These are phyloP conservation scores for Morinoia aosen DNA, from an alignment of 2,888 invertebrate species.

Conservation along the genomic window DNA sequence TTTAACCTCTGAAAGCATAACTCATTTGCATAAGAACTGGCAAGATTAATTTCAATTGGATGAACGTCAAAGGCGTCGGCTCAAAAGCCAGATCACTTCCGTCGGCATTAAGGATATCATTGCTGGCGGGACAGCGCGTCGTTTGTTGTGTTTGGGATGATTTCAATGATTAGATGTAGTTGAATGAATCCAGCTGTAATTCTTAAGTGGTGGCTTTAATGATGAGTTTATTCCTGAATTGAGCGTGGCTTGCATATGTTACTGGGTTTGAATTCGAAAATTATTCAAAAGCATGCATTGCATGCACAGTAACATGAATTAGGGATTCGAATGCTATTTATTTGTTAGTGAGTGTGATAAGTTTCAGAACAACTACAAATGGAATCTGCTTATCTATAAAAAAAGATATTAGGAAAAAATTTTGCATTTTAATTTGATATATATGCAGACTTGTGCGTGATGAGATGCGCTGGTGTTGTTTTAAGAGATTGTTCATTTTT, in stretches of 20 bases:
- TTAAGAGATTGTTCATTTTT: too few species aligned
- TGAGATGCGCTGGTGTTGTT: too few species aligned
- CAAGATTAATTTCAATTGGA: background rate
- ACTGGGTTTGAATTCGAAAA: background rate
- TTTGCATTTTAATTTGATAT: too few species aligned
- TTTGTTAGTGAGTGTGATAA: too few species aligned
- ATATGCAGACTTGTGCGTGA: too few species aligned
- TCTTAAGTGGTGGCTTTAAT: background rate
- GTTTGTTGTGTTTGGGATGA: background rate
- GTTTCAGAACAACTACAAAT: too few species aligned
- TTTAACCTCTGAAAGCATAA: background rate
- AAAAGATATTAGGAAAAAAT: too few species aligned
- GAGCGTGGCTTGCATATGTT: background rate
- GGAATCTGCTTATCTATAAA: too few species aligned
- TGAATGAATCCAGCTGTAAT: background rate
- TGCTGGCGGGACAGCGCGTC: background rate
- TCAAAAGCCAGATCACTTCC: background rate
- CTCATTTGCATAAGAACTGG: background rate
- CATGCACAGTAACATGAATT: too few species aligned
- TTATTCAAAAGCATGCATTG: background rate
- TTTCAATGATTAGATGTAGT: background rate
- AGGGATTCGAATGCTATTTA: too few species aligned
- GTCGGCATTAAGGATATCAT: background rate
- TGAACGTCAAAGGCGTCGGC: background rate
- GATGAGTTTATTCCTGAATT: background rate